These are phyloP conservation scores for Syngnathus scovelli DNA, from an alignment of 2,113 vertebrate genomes.

Conservation along the genomic window DNA sequence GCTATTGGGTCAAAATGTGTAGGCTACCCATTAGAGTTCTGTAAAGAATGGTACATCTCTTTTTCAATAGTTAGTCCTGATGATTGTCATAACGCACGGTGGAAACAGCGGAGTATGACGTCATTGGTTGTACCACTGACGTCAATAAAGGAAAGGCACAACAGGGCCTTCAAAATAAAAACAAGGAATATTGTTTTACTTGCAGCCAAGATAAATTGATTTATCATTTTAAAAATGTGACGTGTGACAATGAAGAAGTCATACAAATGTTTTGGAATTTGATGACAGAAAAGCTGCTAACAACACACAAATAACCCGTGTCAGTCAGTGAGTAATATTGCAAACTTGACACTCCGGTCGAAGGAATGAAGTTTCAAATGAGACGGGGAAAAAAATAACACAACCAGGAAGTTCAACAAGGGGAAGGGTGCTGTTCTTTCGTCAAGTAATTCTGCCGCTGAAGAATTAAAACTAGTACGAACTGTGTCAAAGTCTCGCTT, in stretches of 20 bases:
- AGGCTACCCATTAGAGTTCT: too few species aligned
- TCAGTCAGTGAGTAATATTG: background rate
- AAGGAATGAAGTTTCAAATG: conserved; percentile 43
- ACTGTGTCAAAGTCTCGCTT: background rate
- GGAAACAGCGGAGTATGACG: conserved; percentile 14
- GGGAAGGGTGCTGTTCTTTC: conserved; percentile 16
- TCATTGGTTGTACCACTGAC: background rate
- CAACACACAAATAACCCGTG: background rate
- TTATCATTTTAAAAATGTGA: background rate
- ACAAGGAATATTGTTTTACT: background rate
- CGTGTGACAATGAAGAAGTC: background rate
- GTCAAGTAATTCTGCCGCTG: background rate
- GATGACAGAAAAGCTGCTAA: background rate
- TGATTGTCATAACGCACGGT: background rate
- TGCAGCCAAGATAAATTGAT: background rate
- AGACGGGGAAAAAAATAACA: conserved; percentile 11
- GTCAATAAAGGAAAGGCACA: background rate
- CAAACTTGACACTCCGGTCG: conserved; percentile 5
- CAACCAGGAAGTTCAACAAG: conserved; percentile 64
- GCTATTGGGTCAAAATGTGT: too few species aligned
- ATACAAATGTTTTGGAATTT: too few species aligned
- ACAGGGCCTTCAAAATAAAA: conserved; percentile 36
- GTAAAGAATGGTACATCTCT: too few species aligned
- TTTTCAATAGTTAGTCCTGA: background rate
- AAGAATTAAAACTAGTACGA: conserved; percentile 1